A percentile compares a stretch with the other conserved stretches of the same genome.
Evolutionary conservation across 2,888 invertebrate genomes (phyloP).

Genomic region (Apamea epomidion): DNA sequence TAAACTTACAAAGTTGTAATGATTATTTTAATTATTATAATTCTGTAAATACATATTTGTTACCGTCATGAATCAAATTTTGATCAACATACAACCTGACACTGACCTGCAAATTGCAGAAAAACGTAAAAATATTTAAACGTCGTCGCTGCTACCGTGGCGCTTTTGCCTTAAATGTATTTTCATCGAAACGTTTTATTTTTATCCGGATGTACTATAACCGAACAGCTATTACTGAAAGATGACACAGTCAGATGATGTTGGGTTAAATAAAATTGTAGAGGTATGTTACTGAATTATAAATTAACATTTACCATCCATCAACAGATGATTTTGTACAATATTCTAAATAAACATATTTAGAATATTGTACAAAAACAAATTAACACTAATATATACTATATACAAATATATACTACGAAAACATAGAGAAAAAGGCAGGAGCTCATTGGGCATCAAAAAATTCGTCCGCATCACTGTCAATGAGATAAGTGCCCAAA

Average conservation of each 20-base stretch:
- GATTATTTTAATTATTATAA: not conserved
- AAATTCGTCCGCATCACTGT: too few species aligned
- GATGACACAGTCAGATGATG: conserved; percentile 16
- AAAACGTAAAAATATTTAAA: not conserved
- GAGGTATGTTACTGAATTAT: not conserved
- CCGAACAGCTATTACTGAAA: conserved; percentile 11
- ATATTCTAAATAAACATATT: too few species aligned
- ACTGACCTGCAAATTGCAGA: not conserved
- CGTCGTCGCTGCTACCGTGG: not conserved
- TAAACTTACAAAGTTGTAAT: not conserved
- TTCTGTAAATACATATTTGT: not conserved
- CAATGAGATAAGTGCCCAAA: too few species aligned
- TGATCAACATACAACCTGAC: not conserved
- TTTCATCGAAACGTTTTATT: conserved; percentile 31
- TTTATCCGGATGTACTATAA: not conserved
- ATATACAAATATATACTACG: too few species aligned
- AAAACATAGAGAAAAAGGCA: too few species aligned
- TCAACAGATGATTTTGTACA: too few species aligned
- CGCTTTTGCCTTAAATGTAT: not conserved
- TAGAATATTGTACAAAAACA: too few species aligned
- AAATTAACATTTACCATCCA: not conserved
- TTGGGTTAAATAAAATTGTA: conserved; percentile 6
- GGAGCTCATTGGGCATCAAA: too few species aligned
- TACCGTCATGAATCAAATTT: not conserved
- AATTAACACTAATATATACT: too few species aligned